Evolutionary conservation across 2,888 invertebrate genomes (phyloP), one percentile per base, ranked within the genome.

Genomic region (Plebejus anna): DNA sequence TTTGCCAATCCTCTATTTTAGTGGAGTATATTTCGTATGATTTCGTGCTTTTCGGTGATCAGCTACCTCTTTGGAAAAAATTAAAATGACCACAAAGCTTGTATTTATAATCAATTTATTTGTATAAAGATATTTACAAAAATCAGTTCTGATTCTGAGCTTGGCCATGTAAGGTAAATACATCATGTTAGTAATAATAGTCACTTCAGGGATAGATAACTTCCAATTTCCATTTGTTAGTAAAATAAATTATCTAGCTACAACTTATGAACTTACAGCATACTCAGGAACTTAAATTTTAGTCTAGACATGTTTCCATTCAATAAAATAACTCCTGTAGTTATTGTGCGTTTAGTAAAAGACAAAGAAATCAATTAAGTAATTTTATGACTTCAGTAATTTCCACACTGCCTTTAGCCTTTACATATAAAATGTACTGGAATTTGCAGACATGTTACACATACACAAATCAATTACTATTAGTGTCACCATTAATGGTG

Each of bases 121-220:
- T 28, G 22, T 28, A 28, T 11, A 61, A 61, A 61, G 28, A 61
- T 61, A 28, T 61, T 61, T 61, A 61, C 28, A 61, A 61, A 28
- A 61, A 61, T 61, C 61, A 61, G 61, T 61, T 61, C 61, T 28
- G 61, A 61, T 11, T 22, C 28, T 61, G 61, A 28, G 61, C 28
- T 61, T 61, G 61, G 28, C 61, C 28, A 61, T 22, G 7, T 61
- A 28, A 61, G 28, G 9, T 28, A 11, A 61, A 61, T 61, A 61
- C 28, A 61, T 28, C 28, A 61, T 28, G 9, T 61, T 28, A 28
- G 28, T 61, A 61, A 61, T 61, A 61, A 9, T 66, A 66, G 66
- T 32, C 32, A 13, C 36, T 6, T 66, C 0, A 66, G 32, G 1
- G 2, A 13, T 28, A 16, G 4, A 2, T 13, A 66, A 9, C 61